Percentiles rank a stretch among this genome's conserved stretches.
These are phyloP conservation scores for Ceyx melanurus DNA, from an alignment of 2,113 vertebrate genomes.

Conservation along the genomic window DNA sequence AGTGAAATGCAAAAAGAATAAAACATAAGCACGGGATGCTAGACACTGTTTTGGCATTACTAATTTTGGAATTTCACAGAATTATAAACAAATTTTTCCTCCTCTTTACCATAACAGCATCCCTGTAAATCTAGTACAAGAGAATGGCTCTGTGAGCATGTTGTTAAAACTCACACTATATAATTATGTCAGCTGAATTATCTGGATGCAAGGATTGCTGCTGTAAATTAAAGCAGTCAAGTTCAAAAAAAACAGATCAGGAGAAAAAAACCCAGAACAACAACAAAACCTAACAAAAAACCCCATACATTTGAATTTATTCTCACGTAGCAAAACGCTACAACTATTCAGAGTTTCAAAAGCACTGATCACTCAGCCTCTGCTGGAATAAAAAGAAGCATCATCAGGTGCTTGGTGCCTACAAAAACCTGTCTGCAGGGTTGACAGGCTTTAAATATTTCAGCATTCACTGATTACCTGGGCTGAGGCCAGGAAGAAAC, in stretches of 20 bases:
- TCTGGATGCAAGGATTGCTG: background rate
- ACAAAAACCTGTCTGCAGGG: background rate
- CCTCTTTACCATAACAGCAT: background rate
- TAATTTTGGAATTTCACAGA: background rate
- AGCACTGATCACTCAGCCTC: background rate
- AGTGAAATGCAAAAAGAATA: conserved; percentile 4
- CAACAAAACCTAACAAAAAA: too few relatives aligned
- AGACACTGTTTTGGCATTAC: background rate
- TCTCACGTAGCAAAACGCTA: background rate
- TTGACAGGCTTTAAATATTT: background rate
- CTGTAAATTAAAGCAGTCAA: background rate
- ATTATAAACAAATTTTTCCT: conserved; percentile 11
- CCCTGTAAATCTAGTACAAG: background rate
- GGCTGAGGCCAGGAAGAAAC: background rate
- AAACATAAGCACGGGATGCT: background rate
- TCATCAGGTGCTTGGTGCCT: background rate
- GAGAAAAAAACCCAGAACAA: background rate
- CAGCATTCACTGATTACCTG: background rate
- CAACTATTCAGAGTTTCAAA: background rate
- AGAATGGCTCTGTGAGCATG: background rate
- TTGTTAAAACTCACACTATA: background rate
- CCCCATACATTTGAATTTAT: background rate
- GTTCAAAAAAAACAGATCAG: background rate
- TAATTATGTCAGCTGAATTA: conserved; percentile 13
- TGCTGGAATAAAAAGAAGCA: background rate